Percentiles rank a stretch among this genome's conserved stretches.
Evolutionary conservation across 2,888 invertebrate genomes (phyloP).

Genomic region (Sipunculus nudus): DNA sequence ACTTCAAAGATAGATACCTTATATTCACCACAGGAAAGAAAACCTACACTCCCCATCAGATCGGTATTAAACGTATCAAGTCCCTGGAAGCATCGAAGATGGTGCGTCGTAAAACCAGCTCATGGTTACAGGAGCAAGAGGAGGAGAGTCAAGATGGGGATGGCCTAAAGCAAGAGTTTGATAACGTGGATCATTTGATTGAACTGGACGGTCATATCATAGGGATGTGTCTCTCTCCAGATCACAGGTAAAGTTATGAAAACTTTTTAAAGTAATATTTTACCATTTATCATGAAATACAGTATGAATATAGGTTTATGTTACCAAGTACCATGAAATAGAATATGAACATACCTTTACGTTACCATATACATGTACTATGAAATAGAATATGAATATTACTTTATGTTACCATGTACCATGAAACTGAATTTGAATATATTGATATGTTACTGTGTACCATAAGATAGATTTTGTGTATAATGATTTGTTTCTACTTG

Average conservation of each 20-base stretch:
- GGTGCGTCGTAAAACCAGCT: background rate
- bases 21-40: constrained; percentile 85
- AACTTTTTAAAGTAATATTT: no score
- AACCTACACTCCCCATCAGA: constrained; percentile 86
- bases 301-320: no score
- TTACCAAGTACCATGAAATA: no score
- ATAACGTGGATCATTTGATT: constrained; percentile 81
- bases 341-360: no score
- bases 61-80: constrained; percentile 75
- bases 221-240: constrained; percentile 86
- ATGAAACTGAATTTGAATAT: no score
- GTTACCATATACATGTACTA: no score
- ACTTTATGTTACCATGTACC: no score
- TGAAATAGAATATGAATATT: no score
- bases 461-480: no score
- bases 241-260: constrained; percentile 72
- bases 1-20: constrained; percentile 72
- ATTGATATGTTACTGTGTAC: no score
- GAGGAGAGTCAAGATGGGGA: background rate
- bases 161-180: constrained; percentile 57
- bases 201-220: constrained; percentile 87
- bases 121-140: background rate
- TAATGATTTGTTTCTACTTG: no score
- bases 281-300: no score
- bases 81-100: constrained; percentile 68